phyloP scores from a whole-genome alignment of 1,140 invertebrate species.

The Chrysoperla carnea region DNA sequence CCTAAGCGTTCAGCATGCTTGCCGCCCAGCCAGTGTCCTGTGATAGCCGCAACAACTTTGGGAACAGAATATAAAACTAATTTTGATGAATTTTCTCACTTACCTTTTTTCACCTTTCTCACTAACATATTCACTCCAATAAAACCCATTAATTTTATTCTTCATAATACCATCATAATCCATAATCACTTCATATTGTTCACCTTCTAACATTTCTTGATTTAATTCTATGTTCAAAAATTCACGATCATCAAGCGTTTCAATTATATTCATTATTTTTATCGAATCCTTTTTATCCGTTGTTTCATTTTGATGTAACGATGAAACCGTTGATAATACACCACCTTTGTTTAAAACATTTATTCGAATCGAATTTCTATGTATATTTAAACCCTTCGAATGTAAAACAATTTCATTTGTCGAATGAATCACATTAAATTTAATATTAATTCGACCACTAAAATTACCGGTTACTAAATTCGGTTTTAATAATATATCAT shows the following conservation, averaged over 20 bases:
- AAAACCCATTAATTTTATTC: slow-evolving; percentile 31
- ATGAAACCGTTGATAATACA: too few relatives aligned
- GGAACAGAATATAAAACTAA: too few relatives aligned
- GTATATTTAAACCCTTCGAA: slow-evolving; percentile 40
- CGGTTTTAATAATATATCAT: slow-evolving; percentile 58
- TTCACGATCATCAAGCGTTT: slow-evolving; percentile 9
- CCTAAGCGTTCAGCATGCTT: too few relatives aligned
- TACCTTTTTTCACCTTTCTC: slow-evolving; percentile 19
- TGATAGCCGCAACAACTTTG: too few relatives aligned
- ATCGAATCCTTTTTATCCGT: too few relatives aligned
- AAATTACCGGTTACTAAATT: slow-evolving; percentile 52
- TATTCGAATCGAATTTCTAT: neutral
- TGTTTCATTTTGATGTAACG: too few relatives aligned
- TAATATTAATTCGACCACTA: slow-evolving; percentile 48
- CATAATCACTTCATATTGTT: slow-evolving; percentile 11
- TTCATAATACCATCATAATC: slow-evolving; percentile 28
- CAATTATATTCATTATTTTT: neutral
- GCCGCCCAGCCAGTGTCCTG: too few relatives aligned
- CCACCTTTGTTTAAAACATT: too few relatives aligned
- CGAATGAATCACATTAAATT: slow-evolving; percentile 33
- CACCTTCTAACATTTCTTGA: slow-evolving; percentile 5
- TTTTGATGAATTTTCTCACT: too few relatives aligned
- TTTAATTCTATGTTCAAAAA: slow-evolving; percentile 9
- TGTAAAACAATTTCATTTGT: slow-evolving; percentile 50
- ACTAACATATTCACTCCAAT: slow-evolving; percentile 25